Evolutionary conservation across 2,888 invertebrate genomes (phyloP).

Genomic region (Tiliacea citrago): DNA sequence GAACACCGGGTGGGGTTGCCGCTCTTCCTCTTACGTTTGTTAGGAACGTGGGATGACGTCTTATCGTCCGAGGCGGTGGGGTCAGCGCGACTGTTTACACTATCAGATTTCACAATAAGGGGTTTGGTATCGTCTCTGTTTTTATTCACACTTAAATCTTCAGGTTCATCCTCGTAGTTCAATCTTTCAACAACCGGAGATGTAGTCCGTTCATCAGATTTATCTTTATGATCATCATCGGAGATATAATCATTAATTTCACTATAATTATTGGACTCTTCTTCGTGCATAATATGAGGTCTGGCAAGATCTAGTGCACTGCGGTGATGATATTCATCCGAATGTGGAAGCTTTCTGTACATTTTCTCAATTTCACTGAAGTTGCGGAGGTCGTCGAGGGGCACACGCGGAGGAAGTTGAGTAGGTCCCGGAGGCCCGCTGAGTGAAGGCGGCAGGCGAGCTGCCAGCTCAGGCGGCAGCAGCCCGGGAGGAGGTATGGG

Average conservation of each 20-base stretch:
- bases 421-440: constrained; percentile 78
- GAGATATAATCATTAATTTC: constrained; percentile 83
- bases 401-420: constrained; percentile 89
- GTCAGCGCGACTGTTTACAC: constrained; percentile 75
- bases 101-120: constrained; percentile 80
- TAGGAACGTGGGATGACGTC: constrained; percentile 88
- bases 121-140: constrained; percentile 91
- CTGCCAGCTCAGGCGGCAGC: constrained; percentile 91
- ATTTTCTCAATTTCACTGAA: constrained; percentile 90
- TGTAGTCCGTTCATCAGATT: constrained; percentile 72
- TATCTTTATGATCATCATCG: constrained; percentile 80
- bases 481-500: constrained; percentile 93
- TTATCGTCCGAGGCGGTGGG: constrained; percentile 87
- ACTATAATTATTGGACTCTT: constrained; percentile 83
- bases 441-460: constrained; percentile 82
- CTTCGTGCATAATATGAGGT: constrained; percentile 76
- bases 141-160: constrained; percentile 93
- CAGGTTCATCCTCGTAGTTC: constrained; percentile 91
- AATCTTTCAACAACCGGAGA: constrained; percentile 80
- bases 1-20: constrained; percentile 95
- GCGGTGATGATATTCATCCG: constrained; percentile 79
- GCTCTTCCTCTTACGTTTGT: constrained; percentile 94
- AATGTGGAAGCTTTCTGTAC: constrained; percentile 86
- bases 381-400: constrained; percentile 87
- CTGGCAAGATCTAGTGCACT: constrained; percentile 83